Evolutionary conservation across 2,797 vertebrate genomes (phyloP).

Genomic region (Microchirus variegatus): DNA sequence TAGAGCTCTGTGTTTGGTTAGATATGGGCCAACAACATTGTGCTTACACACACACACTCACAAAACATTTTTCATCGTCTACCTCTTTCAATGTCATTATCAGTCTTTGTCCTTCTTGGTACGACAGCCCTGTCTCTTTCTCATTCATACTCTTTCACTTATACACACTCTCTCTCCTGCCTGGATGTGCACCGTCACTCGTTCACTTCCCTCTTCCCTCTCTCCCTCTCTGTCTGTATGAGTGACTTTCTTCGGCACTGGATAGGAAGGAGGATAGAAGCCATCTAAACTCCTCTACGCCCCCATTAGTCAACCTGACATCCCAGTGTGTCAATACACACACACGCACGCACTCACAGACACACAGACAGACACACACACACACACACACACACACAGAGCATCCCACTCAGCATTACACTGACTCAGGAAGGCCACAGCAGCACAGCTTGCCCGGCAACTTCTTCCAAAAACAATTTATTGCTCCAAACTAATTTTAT

Average conservation of each 20-base stretch:
- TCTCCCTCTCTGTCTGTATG: slow-evolving; percentile 37
- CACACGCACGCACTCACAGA: slow-evolving; percentile 19
- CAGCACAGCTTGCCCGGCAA: slow-evolving; percentile 40
- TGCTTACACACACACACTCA: background rate
- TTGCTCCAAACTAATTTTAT: slow-evolving; percentile 45
- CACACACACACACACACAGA: slow-evolving; percentile 8
- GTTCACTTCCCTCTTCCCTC: slow-evolving; percentile 2
- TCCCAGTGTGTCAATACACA: slow-evolving; percentile 54
- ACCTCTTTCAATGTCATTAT: slow-evolving; percentile 2
- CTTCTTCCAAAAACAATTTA: slow-evolving; percentile 58
- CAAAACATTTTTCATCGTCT: background rate
- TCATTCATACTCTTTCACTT: too few species aligned
- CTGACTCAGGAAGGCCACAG: slow-evolving; percentile 57
- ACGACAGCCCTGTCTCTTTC: slow-evolving; percentile 13
- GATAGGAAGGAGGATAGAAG: slow-evolving; percentile 65
- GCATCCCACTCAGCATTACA: slow-evolving; percentile 49
- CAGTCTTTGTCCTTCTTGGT: slow-evolving; percentile 6
- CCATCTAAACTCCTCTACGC: slow-evolving; percentile 60
- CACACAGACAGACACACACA: slow-evolving; percentile 20
- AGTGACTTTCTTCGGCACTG: slow-evolving; percentile 55
- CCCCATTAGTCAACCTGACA: slow-evolving; percentile 67
- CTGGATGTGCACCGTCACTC: slow-evolving; percentile 27
- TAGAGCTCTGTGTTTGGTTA: background rate
- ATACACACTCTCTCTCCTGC: slow-evolving; percentile 27
- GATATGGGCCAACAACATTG: background rate